Base-by-base conservation (phyloP, 1,140 invertebrate genomes). In the Coboldia fuscipes region DNA sequence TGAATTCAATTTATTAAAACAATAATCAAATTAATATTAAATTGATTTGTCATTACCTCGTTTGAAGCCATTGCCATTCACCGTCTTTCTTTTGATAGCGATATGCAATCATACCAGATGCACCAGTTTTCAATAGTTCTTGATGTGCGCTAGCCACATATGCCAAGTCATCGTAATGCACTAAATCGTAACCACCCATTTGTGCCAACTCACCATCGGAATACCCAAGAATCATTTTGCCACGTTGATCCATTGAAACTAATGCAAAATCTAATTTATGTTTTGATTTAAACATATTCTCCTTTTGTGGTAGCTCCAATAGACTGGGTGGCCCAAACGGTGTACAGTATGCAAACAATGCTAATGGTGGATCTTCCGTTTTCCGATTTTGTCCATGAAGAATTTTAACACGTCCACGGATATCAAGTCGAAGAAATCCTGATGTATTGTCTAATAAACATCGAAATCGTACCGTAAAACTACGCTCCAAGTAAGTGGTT, bases 401-500 rank as follows among this genome's bases (percentile, higher is more conserved):
- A 1, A 94, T 75, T 60, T 94, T 92, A 16, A 97, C 84, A 42
- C 89, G 68, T 24, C 94, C 94, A 49, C 89, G 75, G 37, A 98
- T 96, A 58, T 98, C 93, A 58, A 98, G 64, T 47, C 93, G 78
- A 63, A 97, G 70, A 64, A 98, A 98, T 30, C 94, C 94, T 37
- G 93, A 97, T 42, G 94, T 98, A 59, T 98, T 98, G 63, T 98
- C 94, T 38, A 98, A 64, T 15, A 98, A 68, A 68, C 94, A 98
- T 46, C 93, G 74, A 69, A 98, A 98, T 45, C 93, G 70, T 39
- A 97, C 92, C 33, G 92, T 97, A 53, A 97, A 96, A 57, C 85
- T 92, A 47, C 92, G 70, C 53, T 86, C 80, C 34, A 98, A 65
- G 37, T 88, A 70, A 46, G 86, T 75, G 37, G 69, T 67, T 58